Conservation (phyloP, 2,797 vertebrate species). For the Sebastes hubbsi region DNA sequence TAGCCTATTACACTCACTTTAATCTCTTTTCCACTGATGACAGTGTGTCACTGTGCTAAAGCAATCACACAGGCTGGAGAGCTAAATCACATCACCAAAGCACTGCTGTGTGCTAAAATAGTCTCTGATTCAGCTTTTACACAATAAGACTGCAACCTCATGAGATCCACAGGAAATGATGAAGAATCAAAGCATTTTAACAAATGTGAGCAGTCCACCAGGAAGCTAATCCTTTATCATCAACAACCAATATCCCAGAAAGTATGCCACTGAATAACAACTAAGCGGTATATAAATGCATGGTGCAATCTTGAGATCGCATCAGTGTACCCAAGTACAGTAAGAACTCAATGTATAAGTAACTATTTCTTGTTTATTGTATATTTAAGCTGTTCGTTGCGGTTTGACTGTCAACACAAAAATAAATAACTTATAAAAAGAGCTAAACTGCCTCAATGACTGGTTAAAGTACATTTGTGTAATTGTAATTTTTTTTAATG, state of each 20-base stretch:
- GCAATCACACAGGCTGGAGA: conserved; percentile 16
- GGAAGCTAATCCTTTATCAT: neutral
- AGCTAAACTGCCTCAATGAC: neutral
- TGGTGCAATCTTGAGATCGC: neutral
- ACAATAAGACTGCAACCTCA: neutral
- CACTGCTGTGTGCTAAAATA: neutral
- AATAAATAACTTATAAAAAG: neutral
- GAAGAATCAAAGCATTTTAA: neutral
- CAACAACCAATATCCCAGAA: neutral
- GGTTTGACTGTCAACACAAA: neutral
- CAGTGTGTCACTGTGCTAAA: conserved; percentile 6
- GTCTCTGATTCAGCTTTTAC: neutral
- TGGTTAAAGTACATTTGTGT: neutral
- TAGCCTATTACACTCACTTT: conserved; percentile 9
- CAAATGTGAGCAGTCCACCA: neutral
- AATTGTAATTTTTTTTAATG: too few species aligned
- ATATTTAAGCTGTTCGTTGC: neutral
- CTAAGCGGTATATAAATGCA: neutral
- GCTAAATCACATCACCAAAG: conserved; percentile 1
- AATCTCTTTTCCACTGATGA: conserved; percentile 46
- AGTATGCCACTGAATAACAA: neutral
- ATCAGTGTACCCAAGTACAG: neutral
- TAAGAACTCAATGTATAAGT: neutral
- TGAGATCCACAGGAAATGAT: neutral
- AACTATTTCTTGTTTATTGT: neutral